Evolutionary conservation across 2,113 vertebrate genomes (phyloP), one percentile per base, ranked within the genome.

Genomic region (Hippocampus guttulatus): DNA sequence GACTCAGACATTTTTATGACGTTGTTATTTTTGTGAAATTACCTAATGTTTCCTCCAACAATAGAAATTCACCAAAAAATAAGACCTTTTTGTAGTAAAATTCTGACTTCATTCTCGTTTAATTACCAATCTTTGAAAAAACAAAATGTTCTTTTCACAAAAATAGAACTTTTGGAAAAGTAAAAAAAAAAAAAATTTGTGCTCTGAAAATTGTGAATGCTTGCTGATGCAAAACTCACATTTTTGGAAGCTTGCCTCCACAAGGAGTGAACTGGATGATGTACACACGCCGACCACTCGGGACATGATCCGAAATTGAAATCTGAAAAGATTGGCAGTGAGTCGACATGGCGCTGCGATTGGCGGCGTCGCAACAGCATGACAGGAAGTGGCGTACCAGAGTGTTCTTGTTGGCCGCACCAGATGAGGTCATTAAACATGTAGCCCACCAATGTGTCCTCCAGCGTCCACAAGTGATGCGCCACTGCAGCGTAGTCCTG

Each of bases 401-500:
- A 75, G 21, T 85, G 73, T 25, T 87, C 78, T 5, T 87, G 73
- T 69, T 85, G 89, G 45, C 91, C 84, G 51, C 92, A 93, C 92
- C 92, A 93, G 70, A 90, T 71, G 52, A 93, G 91, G 74, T 92
- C 86, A 1, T 92, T 93, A 75, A 93, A 93, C 89, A 93, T 84
- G 81, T 90, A 92, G 51, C 92, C 92, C 8, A 86, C 89, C 60
- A 93, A 80, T 0, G 92, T 93, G 82, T 92, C 85, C 73, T 92
- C 92, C 55, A 93, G 90, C 0, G 92, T 93, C 90, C 90, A 92
- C 79, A 91, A 86, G 49, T 78, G 47, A 21, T 41, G 76, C 2
- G 75, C 75, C 14, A 87, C 76, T 0, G 90, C 85, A 5, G 84
- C 70, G 14, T 91, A 92, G 70, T 82, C 91, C 69, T 92, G 88